phyloP scores from a whole-genome alignment of 2,113 vertebrate genomes.

The Delphinapterus leucas region DNA sequence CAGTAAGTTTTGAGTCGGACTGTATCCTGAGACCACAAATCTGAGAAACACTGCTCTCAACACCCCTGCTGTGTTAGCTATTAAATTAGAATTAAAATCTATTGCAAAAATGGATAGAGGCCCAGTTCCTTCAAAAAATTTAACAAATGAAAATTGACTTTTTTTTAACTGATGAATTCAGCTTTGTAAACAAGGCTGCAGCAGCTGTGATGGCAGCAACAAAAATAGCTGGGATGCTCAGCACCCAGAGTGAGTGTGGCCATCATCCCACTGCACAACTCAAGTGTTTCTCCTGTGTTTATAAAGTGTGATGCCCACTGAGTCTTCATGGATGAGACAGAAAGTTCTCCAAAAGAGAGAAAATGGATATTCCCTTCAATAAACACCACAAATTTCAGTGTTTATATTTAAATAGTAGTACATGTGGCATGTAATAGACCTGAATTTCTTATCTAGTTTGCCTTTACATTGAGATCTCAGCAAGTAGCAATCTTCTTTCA shows the following conservation, averaged over 20 bases:
- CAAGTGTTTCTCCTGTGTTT: neutral
- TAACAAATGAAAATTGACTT: neutral
- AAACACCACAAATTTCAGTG: conserved; percentile 3
- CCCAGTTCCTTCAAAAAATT: neutral
- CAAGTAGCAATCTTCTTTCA: conserved; percentile 43
- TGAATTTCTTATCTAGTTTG: conserved; percentile 30
- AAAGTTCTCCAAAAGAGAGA: neutral
- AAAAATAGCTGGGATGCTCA: neutral
- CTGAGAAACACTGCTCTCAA: neutral
- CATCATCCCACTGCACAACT: neutral
- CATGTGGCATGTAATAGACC: neutral
- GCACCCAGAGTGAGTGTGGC: neutral
- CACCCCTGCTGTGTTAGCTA: neutral
- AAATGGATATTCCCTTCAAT: neutral
- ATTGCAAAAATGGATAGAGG: neutral
- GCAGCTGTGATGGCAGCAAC: neutral
- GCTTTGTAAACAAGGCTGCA: neutral
- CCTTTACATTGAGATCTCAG: neutral
- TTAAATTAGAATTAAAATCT: conserved; percentile 25
- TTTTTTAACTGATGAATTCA: neutral
- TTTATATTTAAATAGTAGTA: conserved; percentile 22
- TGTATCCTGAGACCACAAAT: neutral
- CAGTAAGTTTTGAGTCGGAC: neutral
- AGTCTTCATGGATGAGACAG: neutral
- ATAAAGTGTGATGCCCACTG: too few relatives aligned